Evolutionary conservation across 2,797 vertebrate species (phyloP).

Genomic region (Aplochiton taeniatus): DNA sequence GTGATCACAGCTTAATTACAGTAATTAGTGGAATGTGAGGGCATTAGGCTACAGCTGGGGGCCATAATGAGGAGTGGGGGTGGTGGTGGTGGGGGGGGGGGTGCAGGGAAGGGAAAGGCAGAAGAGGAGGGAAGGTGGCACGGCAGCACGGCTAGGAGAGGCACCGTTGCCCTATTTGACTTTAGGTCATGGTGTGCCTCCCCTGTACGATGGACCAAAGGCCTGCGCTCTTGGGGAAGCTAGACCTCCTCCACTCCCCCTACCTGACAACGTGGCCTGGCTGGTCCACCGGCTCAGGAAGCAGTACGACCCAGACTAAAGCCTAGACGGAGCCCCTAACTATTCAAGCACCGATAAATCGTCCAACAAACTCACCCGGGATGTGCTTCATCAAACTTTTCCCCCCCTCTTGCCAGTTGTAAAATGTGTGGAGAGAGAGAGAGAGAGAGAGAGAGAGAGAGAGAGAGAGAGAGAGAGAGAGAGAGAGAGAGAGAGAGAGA

Average conservation of each 20-base stretch:
- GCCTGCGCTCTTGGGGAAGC: not conserved
- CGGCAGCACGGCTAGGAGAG: constrained; percentile 39
- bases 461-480: no score
- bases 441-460: no score
- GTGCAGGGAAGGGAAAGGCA: constrained; percentile 53
- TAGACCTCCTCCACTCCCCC: not conserved
- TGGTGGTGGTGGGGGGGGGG: constrained; percentile 48
- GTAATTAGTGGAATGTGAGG: constrained; percentile 79
- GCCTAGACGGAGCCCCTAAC: not conserved
- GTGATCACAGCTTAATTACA: constrained; percentile 83
- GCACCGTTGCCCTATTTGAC: constrained; percentile 61
- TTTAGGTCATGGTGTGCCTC: constrained; percentile 47
- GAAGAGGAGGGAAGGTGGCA: no score
- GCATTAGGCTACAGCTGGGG: constrained; percentile 81
- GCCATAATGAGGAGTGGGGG: constrained; percentile 60
- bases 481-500: no score
- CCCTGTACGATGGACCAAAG: constrained; percentile 23
- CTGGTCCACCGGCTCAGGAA: constrained; percentile 5
- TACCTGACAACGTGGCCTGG: not conserved
- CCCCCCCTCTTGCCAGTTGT: no score
- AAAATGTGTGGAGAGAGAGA: no score
- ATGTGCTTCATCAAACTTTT: no score
- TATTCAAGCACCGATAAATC: not conserved
- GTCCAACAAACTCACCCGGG: not conserved
- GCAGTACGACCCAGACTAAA: no score